Evolutionary conservation across 92 coral and sea anemone genomes (phyloP).

Genomic region (Ricordea florida): DNA sequence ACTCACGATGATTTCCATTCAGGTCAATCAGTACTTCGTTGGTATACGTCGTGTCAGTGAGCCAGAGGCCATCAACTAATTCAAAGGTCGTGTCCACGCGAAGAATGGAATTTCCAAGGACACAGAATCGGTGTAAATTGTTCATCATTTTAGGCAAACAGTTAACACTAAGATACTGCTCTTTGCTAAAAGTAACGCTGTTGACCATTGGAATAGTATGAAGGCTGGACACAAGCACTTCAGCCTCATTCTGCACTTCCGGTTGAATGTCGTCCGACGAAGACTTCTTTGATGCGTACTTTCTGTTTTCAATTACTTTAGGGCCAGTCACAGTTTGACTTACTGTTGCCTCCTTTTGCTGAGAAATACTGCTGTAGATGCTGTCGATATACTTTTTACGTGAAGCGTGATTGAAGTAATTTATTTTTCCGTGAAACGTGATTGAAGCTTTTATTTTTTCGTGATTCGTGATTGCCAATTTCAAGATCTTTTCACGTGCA

Average conservation of each 20-base stretch:
- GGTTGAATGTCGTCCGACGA: neutral
- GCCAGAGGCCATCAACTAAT: slow-evolving; percentile 71
- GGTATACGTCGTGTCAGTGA: slow-evolving; percentile 37
- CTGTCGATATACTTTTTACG: too few species aligned
- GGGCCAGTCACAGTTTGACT: slow-evolving; percentile 64
- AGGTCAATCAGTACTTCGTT: slow-evolving; percentile 13
- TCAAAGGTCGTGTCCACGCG: slow-evolving; percentile 68
- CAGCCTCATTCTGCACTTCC: slow-evolving; percentile 23
- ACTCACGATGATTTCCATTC: slow-evolving; percentile 57
- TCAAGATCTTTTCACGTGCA: neutral
- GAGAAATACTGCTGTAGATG: slow-evolving; percentile 21
- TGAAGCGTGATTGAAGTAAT: too few species aligned
- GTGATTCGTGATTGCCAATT: slow-evolving; percentile 7
- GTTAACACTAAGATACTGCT: slow-evolving; percentile 46
- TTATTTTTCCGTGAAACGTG: slow-evolving; percentile 2
- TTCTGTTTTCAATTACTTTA: slow-evolving; percentile 57
- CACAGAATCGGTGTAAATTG: slow-evolving; percentile 48
- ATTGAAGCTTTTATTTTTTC: slow-evolving; percentile 6
- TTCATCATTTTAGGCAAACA: slow-evolving; percentile 29
- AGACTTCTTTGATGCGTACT: slow-evolving; percentile 6
- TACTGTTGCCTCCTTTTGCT: slow-evolving; percentile 27
- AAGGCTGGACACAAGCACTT: slow-evolving; percentile 32
- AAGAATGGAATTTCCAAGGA: slow-evolving; percentile 49
- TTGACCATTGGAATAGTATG: slow-evolving; percentile 24
- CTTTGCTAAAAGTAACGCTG: slow-evolving; percentile 46